Evolutionary conservation across 2,888 invertebrate species (phyloP).

Genomic region (Aplocera efformata): DNA sequence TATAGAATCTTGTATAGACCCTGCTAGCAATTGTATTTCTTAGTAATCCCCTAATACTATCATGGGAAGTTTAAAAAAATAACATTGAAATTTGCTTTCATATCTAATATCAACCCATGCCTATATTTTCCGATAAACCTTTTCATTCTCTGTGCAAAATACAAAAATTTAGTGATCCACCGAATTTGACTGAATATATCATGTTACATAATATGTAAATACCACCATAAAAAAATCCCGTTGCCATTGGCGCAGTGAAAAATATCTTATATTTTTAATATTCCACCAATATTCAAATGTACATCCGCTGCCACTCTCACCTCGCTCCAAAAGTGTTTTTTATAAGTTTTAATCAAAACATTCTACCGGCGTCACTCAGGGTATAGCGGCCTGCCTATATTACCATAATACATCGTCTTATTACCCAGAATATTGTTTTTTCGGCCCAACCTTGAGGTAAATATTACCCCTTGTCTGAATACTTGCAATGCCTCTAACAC

Average conservation of each 20-base stretch:
- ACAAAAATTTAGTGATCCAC: no score
- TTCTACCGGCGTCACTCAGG: conserved; percentile 38
- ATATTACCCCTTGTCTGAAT: conserved; percentile 21
- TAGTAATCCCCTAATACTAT: no score
- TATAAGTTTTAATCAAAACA: conserved; percentile 62
- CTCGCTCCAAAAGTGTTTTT: conserved; percentile 40
- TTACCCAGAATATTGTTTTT: conserved; percentile 40
- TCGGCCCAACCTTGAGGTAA: conserved; percentile 30
- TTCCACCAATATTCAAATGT: conserved; percentile 19
- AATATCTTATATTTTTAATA: conserved; percentile 10
- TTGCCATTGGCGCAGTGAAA: conserved; percentile 5
- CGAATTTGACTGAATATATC: no score
- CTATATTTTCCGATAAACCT: no score
- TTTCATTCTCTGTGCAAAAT: no score
- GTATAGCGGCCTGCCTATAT: conserved; percentile 41
- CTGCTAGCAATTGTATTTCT: no score
- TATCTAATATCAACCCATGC: no score
- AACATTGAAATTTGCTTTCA: no score
- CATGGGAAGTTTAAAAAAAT: no score
- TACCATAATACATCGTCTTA: conserved; percentile 46
- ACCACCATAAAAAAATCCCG: no score
- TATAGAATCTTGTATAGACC: no score
- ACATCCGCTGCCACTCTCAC: conserved; percentile 9
- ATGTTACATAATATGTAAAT: no score
- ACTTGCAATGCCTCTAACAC: conserved; percentile 20